A percentile compares a stretch with the other conserved stretches of the same genome.
These are phyloP conservation scores for Oriolus oriolus DNA, from an alignment of 2,113 vertebrate species.

Conservation along the genomic window DNA sequence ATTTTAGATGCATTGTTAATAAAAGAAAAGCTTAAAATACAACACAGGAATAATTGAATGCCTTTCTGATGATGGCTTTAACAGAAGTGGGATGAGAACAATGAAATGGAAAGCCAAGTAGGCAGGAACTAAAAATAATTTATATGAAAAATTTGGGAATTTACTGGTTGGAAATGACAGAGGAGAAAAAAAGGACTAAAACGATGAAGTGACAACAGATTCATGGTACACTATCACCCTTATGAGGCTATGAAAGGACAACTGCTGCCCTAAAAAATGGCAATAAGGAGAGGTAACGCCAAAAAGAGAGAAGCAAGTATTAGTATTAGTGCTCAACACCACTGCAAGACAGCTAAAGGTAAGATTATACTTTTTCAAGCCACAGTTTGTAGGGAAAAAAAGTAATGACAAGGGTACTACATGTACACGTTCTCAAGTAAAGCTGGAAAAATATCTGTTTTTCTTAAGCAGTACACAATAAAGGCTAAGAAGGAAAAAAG, in stretches of 20 bases:
- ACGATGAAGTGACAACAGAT: not conserved
- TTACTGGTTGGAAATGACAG: not conserved
- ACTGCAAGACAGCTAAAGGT: not conserved
- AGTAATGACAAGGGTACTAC: not conserved
- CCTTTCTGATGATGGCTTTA: not conserved
- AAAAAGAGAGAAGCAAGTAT: not conserved
- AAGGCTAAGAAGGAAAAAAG: not conserved
- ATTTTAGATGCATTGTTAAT: not conserved
- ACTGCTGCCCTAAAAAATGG: not conserved
- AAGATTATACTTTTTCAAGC: not conserved
- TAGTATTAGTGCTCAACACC: not conserved
- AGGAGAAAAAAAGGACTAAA: not conserved
- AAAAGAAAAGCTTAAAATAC: not conserved
- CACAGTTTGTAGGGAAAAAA: not conserved
- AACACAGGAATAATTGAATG: not conserved
- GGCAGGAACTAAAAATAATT: constrained; percentile 25
- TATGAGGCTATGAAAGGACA: not conserved
- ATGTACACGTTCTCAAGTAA: not conserved
- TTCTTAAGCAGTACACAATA: not conserved
- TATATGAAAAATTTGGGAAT: not conserved
- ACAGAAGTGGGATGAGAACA: constrained; percentile 36
- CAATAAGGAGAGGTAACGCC: not conserved
- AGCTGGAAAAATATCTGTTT: not conserved
- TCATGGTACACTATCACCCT: not conserved
- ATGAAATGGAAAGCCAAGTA: constrained; percentile 25